phyloP scores from a whole-genome alignment of 2,888 invertebrate genomes.

The Hylaea fasciaria region DNA sequence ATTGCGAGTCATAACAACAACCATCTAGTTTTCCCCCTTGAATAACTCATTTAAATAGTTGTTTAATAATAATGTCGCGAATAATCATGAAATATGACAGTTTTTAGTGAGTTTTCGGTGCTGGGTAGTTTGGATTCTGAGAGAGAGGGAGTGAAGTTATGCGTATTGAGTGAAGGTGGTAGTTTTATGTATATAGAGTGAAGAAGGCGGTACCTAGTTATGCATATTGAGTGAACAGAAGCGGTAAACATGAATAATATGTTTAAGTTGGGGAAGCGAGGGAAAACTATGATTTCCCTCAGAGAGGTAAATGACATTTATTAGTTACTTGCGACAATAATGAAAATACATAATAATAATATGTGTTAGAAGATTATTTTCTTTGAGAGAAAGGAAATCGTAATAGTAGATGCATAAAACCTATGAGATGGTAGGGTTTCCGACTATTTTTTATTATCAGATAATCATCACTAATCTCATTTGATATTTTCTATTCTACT shows the following conservation, averaged over 20 bases:
- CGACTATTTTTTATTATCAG: too few relatives aligned
- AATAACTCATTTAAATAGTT: slow-evolving; percentile 12
- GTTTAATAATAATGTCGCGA: slow-evolving; percentile 7
- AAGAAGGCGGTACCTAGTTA: not conserved
- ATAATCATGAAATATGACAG: slow-evolving; percentile 19
- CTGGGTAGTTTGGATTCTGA: slow-evolving; percentile 6
- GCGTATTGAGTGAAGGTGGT: slow-evolving; percentile 2
- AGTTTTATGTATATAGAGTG: slow-evolving; percentile 12
- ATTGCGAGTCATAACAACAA: slow-evolving; percentile 25
- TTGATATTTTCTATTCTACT: too few relatives aligned
- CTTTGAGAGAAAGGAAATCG: too few relatives aligned
- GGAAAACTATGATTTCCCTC: slow-evolving; percentile 31
- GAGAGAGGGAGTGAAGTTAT: slow-evolving; percentile 24
- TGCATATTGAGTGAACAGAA: slow-evolving; percentile 16
- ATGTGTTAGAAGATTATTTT: too few relatives aligned
- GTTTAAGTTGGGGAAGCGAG: slow-evolving; percentile 31
- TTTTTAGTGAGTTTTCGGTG: slow-evolving; percentile 20
- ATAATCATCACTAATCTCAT: too few relatives aligned
- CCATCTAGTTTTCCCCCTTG: slow-evolving; percentile 20
- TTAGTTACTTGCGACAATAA: not conserved
- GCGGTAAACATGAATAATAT: slow-evolving; percentile 23
- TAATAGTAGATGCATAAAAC: too few relatives aligned
- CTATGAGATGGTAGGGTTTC: too few relatives aligned
- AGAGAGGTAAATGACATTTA: slow-evolving; percentile 23
- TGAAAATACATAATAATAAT: too few relatives aligned